Evolutionary conservation across 2,113 vertebrate genomes (phyloP).

Genomic region (Ivindomyrus marchei): DNA sequence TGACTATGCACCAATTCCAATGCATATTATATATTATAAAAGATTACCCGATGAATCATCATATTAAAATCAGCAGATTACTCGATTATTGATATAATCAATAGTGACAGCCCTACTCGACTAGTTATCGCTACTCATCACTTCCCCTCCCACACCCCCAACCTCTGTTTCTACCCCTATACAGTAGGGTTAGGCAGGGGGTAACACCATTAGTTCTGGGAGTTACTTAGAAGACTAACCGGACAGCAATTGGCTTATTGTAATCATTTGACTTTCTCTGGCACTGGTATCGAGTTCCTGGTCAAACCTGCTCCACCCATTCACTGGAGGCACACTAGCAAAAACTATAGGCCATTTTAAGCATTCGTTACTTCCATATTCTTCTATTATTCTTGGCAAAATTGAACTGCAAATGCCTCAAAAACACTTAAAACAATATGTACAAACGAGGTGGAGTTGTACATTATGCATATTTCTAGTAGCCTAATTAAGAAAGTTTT

Average conservation of each 20-base stretch:
- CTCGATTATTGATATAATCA: neutral
- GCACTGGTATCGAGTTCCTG: neutral
- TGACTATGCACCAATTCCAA: neutral
- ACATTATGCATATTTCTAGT: too few species aligned
- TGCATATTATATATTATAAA: neutral
- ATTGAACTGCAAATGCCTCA: too few species aligned
- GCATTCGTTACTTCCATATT: too few species aligned
- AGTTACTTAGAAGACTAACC: neutral
- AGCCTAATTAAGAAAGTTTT: too few species aligned
- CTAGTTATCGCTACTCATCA: neutral
- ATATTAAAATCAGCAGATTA: neutral
- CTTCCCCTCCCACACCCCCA: neutral
- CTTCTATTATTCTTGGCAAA: too few species aligned
- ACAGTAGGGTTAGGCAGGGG: neutral
- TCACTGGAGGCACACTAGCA: neutral
- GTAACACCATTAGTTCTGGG: neutral
- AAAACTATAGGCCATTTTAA: too few species aligned
- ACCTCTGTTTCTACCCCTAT: neutral
- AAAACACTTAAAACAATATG: too few species aligned
- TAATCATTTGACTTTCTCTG: neutral
- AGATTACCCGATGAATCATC: neutral
- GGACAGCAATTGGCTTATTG: neutral
- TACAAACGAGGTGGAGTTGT: too few species aligned
- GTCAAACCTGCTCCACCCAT: neutral
- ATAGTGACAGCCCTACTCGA: neutral